These are phyloP conservation scores for Tridacna gigas DNA, from an alignment of 2,888 invertebrate species.

Conservation along the genomic window DNA sequence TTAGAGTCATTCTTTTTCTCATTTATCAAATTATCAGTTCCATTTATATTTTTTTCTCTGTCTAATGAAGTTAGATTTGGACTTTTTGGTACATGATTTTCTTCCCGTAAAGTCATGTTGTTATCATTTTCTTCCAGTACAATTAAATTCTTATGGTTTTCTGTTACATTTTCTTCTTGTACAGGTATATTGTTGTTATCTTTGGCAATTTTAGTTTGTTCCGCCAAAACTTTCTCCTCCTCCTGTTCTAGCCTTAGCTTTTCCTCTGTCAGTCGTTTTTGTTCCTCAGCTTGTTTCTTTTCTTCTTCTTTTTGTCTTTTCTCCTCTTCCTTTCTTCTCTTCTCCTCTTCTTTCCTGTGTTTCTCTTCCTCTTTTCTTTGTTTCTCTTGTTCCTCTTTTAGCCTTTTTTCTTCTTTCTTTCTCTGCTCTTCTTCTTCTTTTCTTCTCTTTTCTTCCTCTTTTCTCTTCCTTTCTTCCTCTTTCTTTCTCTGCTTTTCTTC, in stretches of 20 bases:
- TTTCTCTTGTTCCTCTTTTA: constrained; percentile 59
- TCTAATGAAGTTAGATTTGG: too few relatives aligned
- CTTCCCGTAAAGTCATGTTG: too few relatives aligned
- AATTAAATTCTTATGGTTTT: constrained; percentile 15
- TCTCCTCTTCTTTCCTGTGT: constrained; percentile 53
- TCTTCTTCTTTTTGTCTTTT: constrained; percentile 56
- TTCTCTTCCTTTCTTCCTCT: constrained; percentile 39
- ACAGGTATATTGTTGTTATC: background rate
- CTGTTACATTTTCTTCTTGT: background rate
- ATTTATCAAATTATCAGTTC: too few relatives aligned
- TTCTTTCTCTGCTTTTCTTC: constrained; percentile 63
- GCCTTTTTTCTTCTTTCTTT: constrained; percentile 62
- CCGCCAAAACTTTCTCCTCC: constrained; percentile 16
- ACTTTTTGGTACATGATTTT: too few relatives aligned
- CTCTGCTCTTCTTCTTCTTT: constrained; percentile 51
- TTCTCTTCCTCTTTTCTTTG: constrained; percentile 58
- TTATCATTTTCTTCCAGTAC: too few relatives aligned
- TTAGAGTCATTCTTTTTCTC: too few relatives aligned
- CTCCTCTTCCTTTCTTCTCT: constrained; percentile 51
- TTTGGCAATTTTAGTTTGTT: background rate
- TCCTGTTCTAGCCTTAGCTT: background rate
- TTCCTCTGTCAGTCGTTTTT: constrained; percentile 38
- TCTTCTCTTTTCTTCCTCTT: constrained; percentile 51
- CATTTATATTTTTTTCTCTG: too few relatives aligned
- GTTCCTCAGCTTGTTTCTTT: constrained; percentile 40